These are phyloP conservation scores for Polypterus bichir DNA, from an alignment of 2,113 vertebrate species.

Conservation along the genomic window DNA sequence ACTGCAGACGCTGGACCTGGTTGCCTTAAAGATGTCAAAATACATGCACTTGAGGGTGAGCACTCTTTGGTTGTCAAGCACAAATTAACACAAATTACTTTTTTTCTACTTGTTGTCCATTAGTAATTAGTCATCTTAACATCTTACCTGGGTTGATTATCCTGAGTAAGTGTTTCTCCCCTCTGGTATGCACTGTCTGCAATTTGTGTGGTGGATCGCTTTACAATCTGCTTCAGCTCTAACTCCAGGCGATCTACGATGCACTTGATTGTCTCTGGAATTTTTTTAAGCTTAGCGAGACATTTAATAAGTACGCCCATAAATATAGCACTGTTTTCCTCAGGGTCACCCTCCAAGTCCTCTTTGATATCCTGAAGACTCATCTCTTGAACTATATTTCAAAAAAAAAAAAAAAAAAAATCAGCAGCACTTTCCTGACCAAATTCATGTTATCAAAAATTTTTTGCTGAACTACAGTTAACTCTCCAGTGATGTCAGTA, in stretches of 20 bases:
- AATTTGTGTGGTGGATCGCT: constrained; percentile 90
- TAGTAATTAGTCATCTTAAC: no score
- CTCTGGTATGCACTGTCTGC: constrained; percentile 85
- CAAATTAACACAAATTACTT: no score
- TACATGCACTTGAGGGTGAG: no score
- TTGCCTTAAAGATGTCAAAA: no score
- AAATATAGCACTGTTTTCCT: constrained; percentile 83
- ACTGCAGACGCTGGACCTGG: no score
- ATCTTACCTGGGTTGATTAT: constrained; percentile 79
- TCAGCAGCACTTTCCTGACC: no score
- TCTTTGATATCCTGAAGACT: constrained; percentile 70
- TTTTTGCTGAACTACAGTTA: no score
- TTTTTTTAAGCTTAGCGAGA: constrained; percentile 85
- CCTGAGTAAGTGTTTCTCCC: constrained; percentile 72
- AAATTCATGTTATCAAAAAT: no score
- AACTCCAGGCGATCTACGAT: constrained; percentile 87
- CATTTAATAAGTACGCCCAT: constrained; percentile 95
- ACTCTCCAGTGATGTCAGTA: no score
- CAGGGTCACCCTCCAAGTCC: constrained; percentile 73
- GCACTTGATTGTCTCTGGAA: constrained; percentile 87
- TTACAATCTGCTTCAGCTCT: constrained; percentile 91
- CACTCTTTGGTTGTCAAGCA: no score
- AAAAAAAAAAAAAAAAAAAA: constrained; percentile 4
- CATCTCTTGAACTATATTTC: constrained; percentile 52
- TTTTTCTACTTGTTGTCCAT: no score